Percentiles rank a stretch among this genome's conserved stretches.
Evolutionary conservation across 2,888 invertebrate species (phyloP).

Genomic region (Hyles lineata): DNA sequence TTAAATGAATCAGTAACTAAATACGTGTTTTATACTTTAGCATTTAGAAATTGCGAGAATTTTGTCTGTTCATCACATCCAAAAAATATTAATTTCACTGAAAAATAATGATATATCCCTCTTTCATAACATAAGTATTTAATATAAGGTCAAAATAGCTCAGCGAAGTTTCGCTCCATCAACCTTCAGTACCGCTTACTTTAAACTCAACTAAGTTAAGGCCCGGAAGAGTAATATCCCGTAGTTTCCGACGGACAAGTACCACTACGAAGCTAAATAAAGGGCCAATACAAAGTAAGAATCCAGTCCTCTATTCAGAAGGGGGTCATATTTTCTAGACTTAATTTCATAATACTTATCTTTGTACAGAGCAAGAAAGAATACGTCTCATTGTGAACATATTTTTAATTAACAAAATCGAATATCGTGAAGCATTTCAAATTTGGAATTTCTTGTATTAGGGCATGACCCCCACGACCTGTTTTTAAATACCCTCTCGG

Average conservation of each 20-base stretch:
- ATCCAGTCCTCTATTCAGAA: background rate
- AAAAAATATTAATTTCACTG: too few relatives aligned
- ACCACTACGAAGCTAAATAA: constrained; percentile 31
- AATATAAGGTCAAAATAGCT: background rate
- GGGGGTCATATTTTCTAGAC: background rate
- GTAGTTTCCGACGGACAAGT: constrained; percentile 27
- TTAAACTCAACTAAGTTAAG: constrained; percentile 21
- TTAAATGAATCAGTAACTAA: too few relatives aligned
- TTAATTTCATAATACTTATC: too few relatives aligned
- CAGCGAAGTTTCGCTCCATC: background rate
- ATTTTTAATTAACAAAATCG: too few relatives aligned
- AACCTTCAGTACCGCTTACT: constrained; percentile 10
- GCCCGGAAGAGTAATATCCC: constrained; percentile 30
- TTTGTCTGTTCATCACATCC: too few relatives aligned
- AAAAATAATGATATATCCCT: too few relatives aligned
- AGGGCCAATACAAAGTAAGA: constrained; percentile 21
- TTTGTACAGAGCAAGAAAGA: too few relatives aligned
- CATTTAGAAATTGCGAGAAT: too few relatives aligned
- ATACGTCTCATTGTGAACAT: too few relatives aligned
- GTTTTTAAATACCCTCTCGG: background rate
- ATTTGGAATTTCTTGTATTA: too few relatives aligned
- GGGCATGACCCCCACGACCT: background rate
- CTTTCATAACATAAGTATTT: background rate
- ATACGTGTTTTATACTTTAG: too few relatives aligned
- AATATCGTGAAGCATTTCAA: too few relatives aligned